Base-by-base conservation (phyloP, 2,113 vertebrate species). In the Parus major region DNA sequence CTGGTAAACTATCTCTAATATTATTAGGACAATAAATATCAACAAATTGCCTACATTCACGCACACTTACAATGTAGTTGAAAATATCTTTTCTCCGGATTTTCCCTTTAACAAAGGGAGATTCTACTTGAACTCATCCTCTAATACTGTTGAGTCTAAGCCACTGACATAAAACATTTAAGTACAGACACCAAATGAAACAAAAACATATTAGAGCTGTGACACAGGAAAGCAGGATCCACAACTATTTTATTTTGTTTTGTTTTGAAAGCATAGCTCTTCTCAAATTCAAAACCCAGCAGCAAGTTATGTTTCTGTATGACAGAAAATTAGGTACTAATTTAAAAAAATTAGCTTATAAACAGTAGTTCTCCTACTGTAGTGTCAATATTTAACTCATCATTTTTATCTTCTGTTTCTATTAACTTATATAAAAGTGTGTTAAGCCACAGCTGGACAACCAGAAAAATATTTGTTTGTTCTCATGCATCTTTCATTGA, bases 401-500 rank as follows among this genome's bases (percentile, higher is more conserved):
- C 1, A 20, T 63, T 88, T 94, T 89, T 69, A 87, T 49, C 50
- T 89, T 72, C 14, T 63, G 56, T 75, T 90, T 79, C 61, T 27
- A 61, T 72, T 92, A 87, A 61, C 41, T 93, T 61, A 60, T 1
- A 79, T 42, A 33, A 87, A 87, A 85, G 41, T 6, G 12, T 57
- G 35, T 77, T 82, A 94, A 91, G 66, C 41, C 42, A 52, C 61
- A 82, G 39, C 7, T 47, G 39, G 66, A 93, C 50, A 96, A 82
- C 4, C 55, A 91, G 78, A 87, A 92, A 91, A 94, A 65, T 47
- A 91, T 80, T 90, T 72, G 59, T 69, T 95, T 88, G 49, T 87
- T 72, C 49, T 80, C 75, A 88, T 83, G 66, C 47, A 82, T 93
- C 66, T 92, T 91, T 91, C 85, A 94, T 39, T 65, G 63, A 91